Conservation (phyloP, 2,113 vertebrate genomes). For the Pithys albifrons region DNA sequence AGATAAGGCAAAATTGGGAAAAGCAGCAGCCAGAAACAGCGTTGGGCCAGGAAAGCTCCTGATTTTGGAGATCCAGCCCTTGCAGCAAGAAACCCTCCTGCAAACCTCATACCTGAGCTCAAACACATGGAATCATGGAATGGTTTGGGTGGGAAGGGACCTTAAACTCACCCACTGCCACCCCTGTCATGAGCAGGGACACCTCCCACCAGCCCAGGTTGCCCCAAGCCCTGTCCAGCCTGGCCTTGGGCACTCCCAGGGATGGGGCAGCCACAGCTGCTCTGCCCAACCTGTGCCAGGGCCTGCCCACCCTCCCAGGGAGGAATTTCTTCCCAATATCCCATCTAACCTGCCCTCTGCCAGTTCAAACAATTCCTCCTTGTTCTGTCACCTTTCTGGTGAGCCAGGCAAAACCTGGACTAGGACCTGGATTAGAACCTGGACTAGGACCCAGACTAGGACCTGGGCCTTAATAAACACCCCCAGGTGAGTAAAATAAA, state of each 20-base stretch:
- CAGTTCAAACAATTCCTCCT: not conserved
- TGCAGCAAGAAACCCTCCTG: not conserved
- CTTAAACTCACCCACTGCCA: not conserved
- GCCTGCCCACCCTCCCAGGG: not conserved
- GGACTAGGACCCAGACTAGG: not conserved
- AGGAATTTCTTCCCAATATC: not conserved
- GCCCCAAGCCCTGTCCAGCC: not conserved
- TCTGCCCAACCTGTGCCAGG: not conserved
- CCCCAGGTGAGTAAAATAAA: fast-evolving
- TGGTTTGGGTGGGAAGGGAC: not conserved
- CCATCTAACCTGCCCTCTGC: not conserved
- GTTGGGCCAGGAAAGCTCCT: not conserved
- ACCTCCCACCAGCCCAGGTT: not conserved
- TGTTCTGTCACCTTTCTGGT: not conserved
- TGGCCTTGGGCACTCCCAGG: not conserved
- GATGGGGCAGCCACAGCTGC: not conserved
- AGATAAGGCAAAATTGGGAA: not conserved
- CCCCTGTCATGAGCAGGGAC: not conserved
- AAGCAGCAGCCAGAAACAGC: not conserved
- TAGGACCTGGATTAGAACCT: not conserved
- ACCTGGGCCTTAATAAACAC: not conserved
- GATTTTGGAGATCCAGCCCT: not conserved
- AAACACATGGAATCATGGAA: fast-evolving
- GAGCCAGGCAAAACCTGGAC: not conserved
- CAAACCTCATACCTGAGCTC: not conserved